phyloP scores from a whole-genome alignment of 2,797 vertebrate species.

The Merluccius polli region DNA sequence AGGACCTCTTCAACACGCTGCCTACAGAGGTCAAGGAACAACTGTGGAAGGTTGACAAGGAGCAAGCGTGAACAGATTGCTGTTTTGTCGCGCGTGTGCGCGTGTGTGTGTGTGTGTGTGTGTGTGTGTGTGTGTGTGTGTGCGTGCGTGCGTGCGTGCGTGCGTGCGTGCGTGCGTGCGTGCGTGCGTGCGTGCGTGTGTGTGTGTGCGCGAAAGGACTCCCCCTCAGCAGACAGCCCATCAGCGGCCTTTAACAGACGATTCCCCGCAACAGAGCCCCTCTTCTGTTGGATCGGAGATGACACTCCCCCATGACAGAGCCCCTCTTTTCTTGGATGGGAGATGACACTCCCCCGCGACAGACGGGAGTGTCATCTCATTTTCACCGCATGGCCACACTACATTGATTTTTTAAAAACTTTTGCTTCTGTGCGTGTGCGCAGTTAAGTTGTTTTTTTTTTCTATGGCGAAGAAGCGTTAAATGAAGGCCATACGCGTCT shows the following conservation, averaged over 20 bases:
- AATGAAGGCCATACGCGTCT: not conserved
- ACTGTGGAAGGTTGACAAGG: conserved; percentile 92
- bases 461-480: not conserved
- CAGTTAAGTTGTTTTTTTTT: not conserved
- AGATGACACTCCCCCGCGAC: too few species aligned
- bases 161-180: not conserved
- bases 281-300: too few species aligned
- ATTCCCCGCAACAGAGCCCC: too few species aligned
- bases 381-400: conserved; percentile 11
- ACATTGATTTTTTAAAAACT: not conserved
- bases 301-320: not conserved
- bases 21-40: conserved; percentile 93
- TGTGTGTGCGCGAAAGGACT: not conserved
- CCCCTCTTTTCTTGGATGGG: not conserved
- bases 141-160: not conserved
- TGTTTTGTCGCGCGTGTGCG: not conserved
- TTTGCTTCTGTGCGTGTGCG: too few species aligned
- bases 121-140: not conserved
- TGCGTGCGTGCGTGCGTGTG: not conserved
- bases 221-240: not conserved
- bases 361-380: too few species aligned
- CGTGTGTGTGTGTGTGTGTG: not conserved
- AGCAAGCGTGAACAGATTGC: conserved; percentile 77
- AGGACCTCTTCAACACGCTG: conserved; percentile 92
- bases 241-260: too few species aligned